Conservation (phyloP, 2,113 vertebrate species). For the Dromaius novaehollandiae region DNA sequence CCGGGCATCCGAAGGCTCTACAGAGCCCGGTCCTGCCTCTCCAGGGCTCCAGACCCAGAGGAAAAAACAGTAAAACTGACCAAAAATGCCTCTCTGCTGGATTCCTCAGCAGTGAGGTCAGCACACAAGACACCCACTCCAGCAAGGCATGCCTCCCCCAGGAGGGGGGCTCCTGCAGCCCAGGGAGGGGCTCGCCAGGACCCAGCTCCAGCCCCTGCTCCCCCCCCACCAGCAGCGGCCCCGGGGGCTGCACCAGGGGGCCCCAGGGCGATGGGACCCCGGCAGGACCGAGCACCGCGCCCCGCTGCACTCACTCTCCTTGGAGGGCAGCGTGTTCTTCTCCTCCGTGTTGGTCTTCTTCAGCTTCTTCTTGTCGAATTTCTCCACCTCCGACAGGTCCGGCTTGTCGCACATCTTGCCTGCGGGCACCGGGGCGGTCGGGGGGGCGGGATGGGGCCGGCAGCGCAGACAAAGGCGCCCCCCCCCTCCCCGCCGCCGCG, state of each 20-base stretch:
- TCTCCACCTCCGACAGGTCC: constrained; percentile 86
- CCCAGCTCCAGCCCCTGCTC: neutral
- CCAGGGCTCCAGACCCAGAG: no score
- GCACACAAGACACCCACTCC: neutral
- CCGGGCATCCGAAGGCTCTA: no score
- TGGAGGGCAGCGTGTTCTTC: constrained; percentile 82
- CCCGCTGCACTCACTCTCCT: constrained; percentile 76
- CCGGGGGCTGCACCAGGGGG: neutral
- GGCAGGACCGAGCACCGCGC: no score
- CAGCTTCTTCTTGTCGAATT: constrained; percentile 82
- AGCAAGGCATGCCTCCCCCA: no score
- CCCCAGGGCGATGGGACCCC: no score
- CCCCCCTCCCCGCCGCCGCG: neutral
- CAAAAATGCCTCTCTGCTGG: neutral
- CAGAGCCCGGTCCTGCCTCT: no score
- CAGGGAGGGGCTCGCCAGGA: no score
- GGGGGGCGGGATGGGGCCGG: neutral
- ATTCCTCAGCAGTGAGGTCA: neutral
- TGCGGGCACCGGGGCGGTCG: neutral
- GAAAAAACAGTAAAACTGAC: no score
- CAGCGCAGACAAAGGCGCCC: neutral
- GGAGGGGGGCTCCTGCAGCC: no score
- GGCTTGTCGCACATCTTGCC: constrained; percentile 89
- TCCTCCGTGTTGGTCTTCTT: constrained; percentile 81
- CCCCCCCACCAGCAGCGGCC: neutral